Evolutionary conservation across 2,888 invertebrate genomes (phyloP).

Genomic region (Polydesmus complanatus): DNA sequence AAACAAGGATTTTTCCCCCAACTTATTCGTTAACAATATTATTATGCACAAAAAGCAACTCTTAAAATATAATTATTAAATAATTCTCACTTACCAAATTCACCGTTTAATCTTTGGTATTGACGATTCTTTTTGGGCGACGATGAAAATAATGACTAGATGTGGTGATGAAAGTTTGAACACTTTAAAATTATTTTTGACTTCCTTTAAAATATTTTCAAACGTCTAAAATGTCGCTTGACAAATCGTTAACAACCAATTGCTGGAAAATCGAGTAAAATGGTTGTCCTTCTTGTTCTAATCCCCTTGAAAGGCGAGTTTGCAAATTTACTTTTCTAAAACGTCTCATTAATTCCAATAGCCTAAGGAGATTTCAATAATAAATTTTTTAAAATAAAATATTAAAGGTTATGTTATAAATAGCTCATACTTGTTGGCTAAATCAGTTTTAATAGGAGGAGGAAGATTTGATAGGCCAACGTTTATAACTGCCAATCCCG

Average conservation of each 20-base stretch:
- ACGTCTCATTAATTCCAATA: background rate
- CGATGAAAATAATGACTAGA: too few species aligned
- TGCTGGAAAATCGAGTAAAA: background rate
- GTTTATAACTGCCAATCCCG: background rate
- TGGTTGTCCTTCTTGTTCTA: background rate
- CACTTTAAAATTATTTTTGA: too few species aligned
- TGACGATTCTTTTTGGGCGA: too few species aligned
- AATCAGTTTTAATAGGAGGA: background rate
- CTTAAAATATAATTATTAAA: too few species aligned
- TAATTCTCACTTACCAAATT: too few species aligned
- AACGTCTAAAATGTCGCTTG: background rate
- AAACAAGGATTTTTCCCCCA: too few species aligned
- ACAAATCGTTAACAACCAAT: background rate
- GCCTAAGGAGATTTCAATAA: background rate
- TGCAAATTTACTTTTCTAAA: background rate
- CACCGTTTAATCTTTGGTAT: too few species aligned
- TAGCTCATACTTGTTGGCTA: background rate
- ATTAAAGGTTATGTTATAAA: background rate
- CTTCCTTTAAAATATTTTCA: too few species aligned
- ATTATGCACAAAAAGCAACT: too few species aligned
- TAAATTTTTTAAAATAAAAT: background rate
- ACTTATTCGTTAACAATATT: too few species aligned
- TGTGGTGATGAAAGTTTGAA: too few species aligned
- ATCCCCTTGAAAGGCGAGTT: background rate
- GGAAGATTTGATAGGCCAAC: background rate